Base-by-base conservation (phyloP, 2,113 vertebrate species). In the Promerops cafer region DNA sequence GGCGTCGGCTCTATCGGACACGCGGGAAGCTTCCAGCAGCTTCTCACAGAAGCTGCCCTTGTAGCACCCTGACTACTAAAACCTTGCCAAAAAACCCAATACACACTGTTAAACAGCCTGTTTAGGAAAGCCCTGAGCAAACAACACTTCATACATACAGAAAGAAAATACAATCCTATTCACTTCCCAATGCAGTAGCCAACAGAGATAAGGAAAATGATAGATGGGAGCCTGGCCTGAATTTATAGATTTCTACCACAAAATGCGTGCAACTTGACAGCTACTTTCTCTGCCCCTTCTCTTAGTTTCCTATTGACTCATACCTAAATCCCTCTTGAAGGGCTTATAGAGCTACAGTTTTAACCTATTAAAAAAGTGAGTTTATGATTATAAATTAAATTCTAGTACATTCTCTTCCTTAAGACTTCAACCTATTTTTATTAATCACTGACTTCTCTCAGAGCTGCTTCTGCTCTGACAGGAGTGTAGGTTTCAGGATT, bases 181-280 rank as follows among this genome's bases (percentile, higher is more conserved):
- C 11, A 3, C 42, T 91, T 83, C 68, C 68, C 68, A 83, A 1
- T 64, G 64, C 83, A 75, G 68, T 45, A 96, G 69, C 23, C 40
- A 88, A 53, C 24, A 53, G 79, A 96, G 96, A 96, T 93, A 96
- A 94, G 88, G 47, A 86, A 92, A 95, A 90, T 92, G 88, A 94
- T 81, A 96, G 93, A 96, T 71, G 60, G 94, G 68, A 96, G 68
- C 68, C 64, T 90, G 64, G 52, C 56, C 88, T 94, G 93, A 96
- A 86, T 94, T 93, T 97, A 93, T 93, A 90, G 95, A 93, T 96
- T 96, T 89, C 85, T 90, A 68, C 79, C 53, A 86, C 60, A 90
- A 80, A 92, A 94, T 77, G 78, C 0, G 0, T 49, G 72, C 80
- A 83, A 89, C 89, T 75, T 94, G 90, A 93, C 92, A 97, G 85